Percentiles rank a stretch among this genome's conserved stretches.
Evolutionary conservation across 2,113 vertebrate genomes (phyloP).

Genomic region (Illadopsis cleaveri): DNA sequence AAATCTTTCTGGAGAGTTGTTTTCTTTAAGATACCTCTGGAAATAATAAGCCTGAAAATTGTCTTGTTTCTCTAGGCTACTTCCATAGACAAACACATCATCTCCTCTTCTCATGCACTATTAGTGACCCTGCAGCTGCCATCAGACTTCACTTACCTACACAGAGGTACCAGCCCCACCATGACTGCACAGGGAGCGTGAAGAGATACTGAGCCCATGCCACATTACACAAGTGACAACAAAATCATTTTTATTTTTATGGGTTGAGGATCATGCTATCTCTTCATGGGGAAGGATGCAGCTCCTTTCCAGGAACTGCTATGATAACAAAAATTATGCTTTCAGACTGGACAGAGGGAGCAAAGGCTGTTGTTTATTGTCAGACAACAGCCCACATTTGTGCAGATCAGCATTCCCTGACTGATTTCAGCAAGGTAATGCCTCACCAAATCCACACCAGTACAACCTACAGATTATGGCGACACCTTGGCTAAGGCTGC

Average conservation of each 20-base stretch:
- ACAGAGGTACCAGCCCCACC: not conserved
- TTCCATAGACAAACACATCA: not conserved
- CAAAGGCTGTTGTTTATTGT: not conserved
- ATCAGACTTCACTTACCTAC: not conserved
- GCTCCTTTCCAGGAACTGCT: not conserved
- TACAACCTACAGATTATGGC: not conserved
- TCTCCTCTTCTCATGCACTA: not conserved
- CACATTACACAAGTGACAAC: not conserved
- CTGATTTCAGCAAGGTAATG: not conserved
- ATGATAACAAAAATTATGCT: not conserved
- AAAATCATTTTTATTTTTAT: not conserved
- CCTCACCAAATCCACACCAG: not conserved
- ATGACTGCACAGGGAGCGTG: not conserved
- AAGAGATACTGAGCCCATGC: not conserved
- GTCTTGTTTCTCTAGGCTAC: not conserved
- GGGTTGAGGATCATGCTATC: not conserved
- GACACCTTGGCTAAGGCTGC: accelerated
- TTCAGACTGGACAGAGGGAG: not conserved
- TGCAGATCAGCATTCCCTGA: not conserved
- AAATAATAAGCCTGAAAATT: not conserved
- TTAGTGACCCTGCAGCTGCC: not conserved
- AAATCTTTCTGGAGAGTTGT: not conserved
- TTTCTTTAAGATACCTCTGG: not conserved
- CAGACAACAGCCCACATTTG: not conserved
- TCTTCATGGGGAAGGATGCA: not conserved